Base-by-base conservation (phyloP, 2,888 invertebrate genomes). In the Coremacera marginata region DNA sequence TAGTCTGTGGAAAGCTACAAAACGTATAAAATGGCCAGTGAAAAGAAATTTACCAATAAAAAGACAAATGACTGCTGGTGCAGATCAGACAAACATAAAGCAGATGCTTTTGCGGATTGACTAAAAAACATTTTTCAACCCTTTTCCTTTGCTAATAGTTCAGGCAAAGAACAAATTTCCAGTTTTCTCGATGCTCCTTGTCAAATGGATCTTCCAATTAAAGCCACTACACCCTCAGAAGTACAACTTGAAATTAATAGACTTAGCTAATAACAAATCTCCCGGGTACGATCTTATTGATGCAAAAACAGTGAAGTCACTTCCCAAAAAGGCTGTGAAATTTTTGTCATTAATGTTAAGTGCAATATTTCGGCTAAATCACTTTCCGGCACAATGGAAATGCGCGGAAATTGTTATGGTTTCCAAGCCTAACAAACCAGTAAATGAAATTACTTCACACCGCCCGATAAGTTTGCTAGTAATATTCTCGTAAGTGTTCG, bases 401-500 rank as follows among this genome's bases (percentile, higher is more conserved):
- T 68, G 68, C 44, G 44, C 68, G 31, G 19, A 68, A n/a, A 44
- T 37, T 9, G 25, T 70, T 25, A 70, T 75, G 67, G 55, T 79
- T 75, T 62, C 77, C 44, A 72, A 82, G 80, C 67, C 82, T 78
- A n/a, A 77, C 57, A 65, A 82, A 79, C 22, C 65, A 51, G 22
- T 81, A 80, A 71, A 71, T 5, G n/a, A 19, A 19, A 5, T 37
- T 2, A 52, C 49, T 34, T 76, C 75, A 8, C 68, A 76, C 25
- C 57, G 65, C 8, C 71, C 71, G 3, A 76, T 76, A 27, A 76
- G 76, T 27, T 71, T 76, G 19, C 65, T 71, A 52, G 55, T 62
- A 71, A 44, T 44, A 22, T 71, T 71, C n/a, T 76, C 70, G 1
- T 49, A 76, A 60, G 37, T 76, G 70, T 60, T 76, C 60, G 62